These are phyloP conservation scores for Callopanchax toddi DNA, from an alignment of 2,113 vertebrate genomes.

Conservation along the genomic window DNA sequence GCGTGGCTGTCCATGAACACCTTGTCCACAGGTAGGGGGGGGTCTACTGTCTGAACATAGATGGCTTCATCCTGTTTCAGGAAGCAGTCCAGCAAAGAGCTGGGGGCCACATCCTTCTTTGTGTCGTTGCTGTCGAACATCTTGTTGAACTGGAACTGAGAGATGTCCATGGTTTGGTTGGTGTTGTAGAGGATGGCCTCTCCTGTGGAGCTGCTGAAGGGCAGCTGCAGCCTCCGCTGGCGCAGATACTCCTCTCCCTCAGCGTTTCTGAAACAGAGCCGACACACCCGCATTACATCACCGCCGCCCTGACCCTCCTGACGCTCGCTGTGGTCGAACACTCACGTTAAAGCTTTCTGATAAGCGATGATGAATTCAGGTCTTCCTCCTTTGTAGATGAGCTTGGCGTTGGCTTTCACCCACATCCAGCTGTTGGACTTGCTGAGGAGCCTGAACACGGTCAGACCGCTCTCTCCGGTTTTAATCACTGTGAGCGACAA, in stretches of 20 bases:
- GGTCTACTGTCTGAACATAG: slow-evolving; percentile 45
- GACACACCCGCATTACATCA: too few relatives aligned
- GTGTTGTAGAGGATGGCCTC: slow-evolving; percentile 81
- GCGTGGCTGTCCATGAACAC: slow-evolving; percentile 72
- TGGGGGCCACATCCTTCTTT: slow-evolving; percentile 20
- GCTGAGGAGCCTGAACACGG: slow-evolving; percentile 82
- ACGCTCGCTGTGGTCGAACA: slow-evolving; percentile 1
- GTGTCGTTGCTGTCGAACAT: slow-evolving; percentile 1
- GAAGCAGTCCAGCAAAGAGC: slow-evolving; percentile 78
- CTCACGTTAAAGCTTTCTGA: slow-evolving; percentile 83
- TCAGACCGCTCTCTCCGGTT: slow-evolving; percentile 81
- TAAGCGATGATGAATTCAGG: slow-evolving; percentile 82
- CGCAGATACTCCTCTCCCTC: slow-evolving; percentile 84
- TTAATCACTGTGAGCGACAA: slow-evolving; percentile 79
- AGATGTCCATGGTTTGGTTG: slow-evolving; percentile 64
- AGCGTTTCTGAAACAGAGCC: slow-evolving; percentile 70
- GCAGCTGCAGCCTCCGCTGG: slow-evolving; percentile 78
- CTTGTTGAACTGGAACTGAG: slow-evolving; percentile 52
- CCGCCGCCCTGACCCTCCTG: neutral
- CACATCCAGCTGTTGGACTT: slow-evolving; percentile 82
- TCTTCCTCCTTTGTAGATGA: slow-evolving; percentile 81
- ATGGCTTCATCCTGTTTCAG: slow-evolving; percentile 74
- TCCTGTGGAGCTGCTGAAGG: slow-evolving; percentile 81
- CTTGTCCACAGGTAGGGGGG: slow-evolving; percentile 67
- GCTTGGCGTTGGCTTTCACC: slow-evolving; percentile 83